Percentiles rank a stretch among this genome's conserved stretches.
phyloP scores from a whole-genome alignment of 2,113 vertebrate species.

The Prolemur simus region DNA sequence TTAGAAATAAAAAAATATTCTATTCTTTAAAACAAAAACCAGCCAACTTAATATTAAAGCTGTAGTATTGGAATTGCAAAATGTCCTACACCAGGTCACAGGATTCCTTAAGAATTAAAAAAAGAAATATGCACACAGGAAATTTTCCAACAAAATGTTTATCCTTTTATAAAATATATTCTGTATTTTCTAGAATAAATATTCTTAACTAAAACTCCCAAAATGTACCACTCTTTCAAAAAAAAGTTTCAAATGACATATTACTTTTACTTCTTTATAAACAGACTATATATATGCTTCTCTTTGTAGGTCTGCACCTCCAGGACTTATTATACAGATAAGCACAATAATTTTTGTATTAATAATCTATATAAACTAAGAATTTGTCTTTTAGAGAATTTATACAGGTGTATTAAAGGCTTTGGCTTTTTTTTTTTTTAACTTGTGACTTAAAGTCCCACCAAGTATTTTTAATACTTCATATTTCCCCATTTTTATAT shows the following conservation, averaged over 20 bases:
- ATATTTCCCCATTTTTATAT: neutral
- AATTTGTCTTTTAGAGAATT: neutral
- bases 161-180: constrained; percentile 5
- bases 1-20: constrained; percentile 28
- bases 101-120: neutral
- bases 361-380: neutral
- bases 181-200: neutral
- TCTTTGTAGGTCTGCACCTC: neutral
- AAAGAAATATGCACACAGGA: neutral
- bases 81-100: neutral
- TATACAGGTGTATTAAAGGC: neutral
- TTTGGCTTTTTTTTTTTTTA: neutral
- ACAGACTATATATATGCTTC: neutral
- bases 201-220: neutral
- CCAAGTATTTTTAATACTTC: neutral
- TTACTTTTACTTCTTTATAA: neutral
- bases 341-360: neutral
- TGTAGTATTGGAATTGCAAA: neutral
- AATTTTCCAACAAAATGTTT: neutral
- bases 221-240: neutral
- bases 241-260: neutral
- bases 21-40: neutral
- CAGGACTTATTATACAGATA: neutral
- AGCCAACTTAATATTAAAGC: neutral
- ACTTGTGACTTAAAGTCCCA: neutral